A percentile compares a stretch with the other conserved stretches of the same genome.
Evolutionary conservation across 2,888 invertebrate genomes (phyloP).

Genomic region (Sinotaia quadrata): DNA sequence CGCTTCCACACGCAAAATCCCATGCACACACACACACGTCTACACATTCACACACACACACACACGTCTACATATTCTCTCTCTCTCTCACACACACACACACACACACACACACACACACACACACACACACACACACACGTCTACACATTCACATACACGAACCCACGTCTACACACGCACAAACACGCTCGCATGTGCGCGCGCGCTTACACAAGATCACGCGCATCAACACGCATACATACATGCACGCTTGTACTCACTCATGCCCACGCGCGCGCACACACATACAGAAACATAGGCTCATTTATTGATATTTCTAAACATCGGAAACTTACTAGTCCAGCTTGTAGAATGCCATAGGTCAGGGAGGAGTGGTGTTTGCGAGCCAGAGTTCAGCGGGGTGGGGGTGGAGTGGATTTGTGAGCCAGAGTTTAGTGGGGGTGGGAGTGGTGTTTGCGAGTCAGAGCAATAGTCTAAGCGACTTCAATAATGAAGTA

Average conservation of each 20-base stretch:
- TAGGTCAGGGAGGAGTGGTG: too few species aligned
- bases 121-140: background rate
- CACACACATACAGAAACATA: too few species aligned
- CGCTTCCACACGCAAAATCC: background rate
- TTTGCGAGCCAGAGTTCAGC: too few species aligned
- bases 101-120: background rate
- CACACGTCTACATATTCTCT: background rate
- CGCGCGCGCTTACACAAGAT: background rate
- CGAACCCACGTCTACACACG: background rate
- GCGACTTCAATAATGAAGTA: too few species aligned
- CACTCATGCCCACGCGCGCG: background rate
- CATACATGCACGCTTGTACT: background rate
- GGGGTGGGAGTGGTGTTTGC: too few species aligned
- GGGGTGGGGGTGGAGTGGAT: too few species aligned
- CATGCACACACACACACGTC: slow-evolving; percentile 1
- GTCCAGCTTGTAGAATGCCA: too few species aligned
- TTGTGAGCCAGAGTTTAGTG: too few species aligned
- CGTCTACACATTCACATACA: background rate
- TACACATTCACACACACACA: background rate
- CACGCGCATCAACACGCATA: background rate
- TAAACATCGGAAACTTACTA: too few species aligned
- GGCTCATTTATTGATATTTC: too few species aligned
- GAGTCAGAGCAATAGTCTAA: too few species aligned
- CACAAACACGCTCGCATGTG: background rate
- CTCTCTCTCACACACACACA: background rate